Percentiles rank a stretch among this genome's conserved stretches.
Evolutionary conservation across 1,140 invertebrate species (phyloP).

Genomic region (Gonioctena quinquepunctata): DNA sequence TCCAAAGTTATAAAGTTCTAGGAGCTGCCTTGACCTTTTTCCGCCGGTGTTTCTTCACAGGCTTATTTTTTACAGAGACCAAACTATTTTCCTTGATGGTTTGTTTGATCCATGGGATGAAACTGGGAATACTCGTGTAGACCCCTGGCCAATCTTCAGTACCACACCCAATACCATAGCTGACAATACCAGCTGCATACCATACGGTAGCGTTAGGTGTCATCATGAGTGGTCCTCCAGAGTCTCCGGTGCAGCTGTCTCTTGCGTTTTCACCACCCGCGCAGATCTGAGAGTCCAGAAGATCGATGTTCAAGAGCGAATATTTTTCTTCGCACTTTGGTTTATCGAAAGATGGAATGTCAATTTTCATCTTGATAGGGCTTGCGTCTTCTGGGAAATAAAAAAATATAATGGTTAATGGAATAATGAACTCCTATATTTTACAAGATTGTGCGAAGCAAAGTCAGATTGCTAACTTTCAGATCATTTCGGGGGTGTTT

Average conservation of each 20-base stretch:
- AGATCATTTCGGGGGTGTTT: no score
- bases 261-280: constrained; percentile 56
- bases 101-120: constrained; percentile 57
- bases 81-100: not conserved
- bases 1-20: not conserved
- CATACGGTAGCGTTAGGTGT: constrained; percentile 26
- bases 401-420: no score
- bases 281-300: constrained; percentile 55
- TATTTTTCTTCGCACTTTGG: constrained; percentile 48
- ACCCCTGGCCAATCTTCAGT: constrained; percentile 61
- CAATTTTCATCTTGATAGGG: constrained; percentile 52
- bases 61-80: not conserved
- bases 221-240: constrained; percentile 65
- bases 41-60: not conserved
- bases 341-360: constrained; percentile 39
- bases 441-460: no score
- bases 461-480: no score
- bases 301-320: constrained; percentile 18
- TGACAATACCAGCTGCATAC: constrained; percentile 62
- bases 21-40: not conserved
- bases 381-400: constrained; percentile 29
- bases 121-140: constrained; percentile 64
- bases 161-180: constrained; percentile 65
- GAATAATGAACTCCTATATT: no score
- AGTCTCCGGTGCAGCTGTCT: constrained; percentile 64